These are phyloP conservation scores for Pseudochaenichthys georgianus DNA, from an alignment of 2,797 vertebrate genomes.

Conservation along the genomic window DNA sequence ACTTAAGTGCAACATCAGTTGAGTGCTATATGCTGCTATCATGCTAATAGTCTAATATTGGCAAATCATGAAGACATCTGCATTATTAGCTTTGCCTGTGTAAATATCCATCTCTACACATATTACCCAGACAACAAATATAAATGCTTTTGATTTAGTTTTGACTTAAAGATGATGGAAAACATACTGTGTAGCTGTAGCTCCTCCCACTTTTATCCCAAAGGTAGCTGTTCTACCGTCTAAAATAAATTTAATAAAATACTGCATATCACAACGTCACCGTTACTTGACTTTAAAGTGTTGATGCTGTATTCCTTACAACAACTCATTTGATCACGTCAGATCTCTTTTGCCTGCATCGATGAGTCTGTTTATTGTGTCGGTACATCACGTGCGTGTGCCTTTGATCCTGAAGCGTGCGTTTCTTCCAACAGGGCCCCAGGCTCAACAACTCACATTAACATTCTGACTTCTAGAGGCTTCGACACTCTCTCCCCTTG, in stretches of 20 bases:
- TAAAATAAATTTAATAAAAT: not conserved
- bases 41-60: no score
- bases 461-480: constrained; percentile 58
- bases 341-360: constrained; percentile 13
- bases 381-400: constrained; percentile 15
- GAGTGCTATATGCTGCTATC: not conserved
- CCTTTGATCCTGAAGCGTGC: not conserved
- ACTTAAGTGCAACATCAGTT: not conserved
- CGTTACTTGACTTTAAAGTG: constrained; percentile 3
- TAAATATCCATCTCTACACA: not conserved
- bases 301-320: not conserved
- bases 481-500: constrained; percentile 32
- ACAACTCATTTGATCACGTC: not conserved
- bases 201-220: not conserved
- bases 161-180: not conserved
- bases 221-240: not conserved
- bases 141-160: not conserved
- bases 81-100: not conserved
- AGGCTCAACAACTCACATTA: constrained; percentile 49
- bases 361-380: constrained; percentile 15
- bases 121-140: not conserved
- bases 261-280: not conserved
- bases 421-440: constrained; percentile 16
- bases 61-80: not conserved
- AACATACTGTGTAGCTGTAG: not conserved